Evolutionary conservation across 2,113 vertebrate genomes (phyloP).

Genomic region (Rhea americana): DNA sequence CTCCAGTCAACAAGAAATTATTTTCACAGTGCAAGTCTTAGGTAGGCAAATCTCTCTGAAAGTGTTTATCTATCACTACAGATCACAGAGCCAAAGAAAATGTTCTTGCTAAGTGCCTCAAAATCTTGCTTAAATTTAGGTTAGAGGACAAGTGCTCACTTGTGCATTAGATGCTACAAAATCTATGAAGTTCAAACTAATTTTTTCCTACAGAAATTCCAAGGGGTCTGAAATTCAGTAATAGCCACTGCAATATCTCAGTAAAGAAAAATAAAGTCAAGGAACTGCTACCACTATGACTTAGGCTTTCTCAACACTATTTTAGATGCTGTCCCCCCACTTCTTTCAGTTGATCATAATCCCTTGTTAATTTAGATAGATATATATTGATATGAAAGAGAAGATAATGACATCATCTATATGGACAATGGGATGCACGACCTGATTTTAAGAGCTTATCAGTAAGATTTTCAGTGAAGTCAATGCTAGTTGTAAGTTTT

Average conservation of each 20-base stretch:
- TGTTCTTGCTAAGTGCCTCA: background rate
- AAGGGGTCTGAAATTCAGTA: no score
- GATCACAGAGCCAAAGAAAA: background rate
- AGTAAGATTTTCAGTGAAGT: conserved; percentile 15
- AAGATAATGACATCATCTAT: conserved; percentile 18
- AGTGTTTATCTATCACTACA: background rate
- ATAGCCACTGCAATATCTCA: background rate
- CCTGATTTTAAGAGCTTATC: conserved; percentile 40
- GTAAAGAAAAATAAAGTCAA: background rate
- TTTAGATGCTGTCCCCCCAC: background rate
- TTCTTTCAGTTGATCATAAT: conserved; percentile 25
- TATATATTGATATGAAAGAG: conserved; percentile 33
- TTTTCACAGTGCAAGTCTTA: background rate
- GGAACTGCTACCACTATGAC: background rate
- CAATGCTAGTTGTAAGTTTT: background rate
- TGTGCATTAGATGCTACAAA: background rate
- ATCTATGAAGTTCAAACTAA: background rate
- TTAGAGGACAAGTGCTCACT: background rate
- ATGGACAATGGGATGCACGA: background rate
- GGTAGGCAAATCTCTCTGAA: background rate
- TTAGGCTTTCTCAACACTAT: background rate
- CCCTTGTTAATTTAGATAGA: conserved; percentile 42
- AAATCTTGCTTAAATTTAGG: background rate
- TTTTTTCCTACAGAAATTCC: background rate
- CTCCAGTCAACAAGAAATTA: background rate